These are phyloP conservation scores for Byasa hedistus DNA, from an alignment of 2,888 invertebrate species.

Conservation along the genomic window DNA sequence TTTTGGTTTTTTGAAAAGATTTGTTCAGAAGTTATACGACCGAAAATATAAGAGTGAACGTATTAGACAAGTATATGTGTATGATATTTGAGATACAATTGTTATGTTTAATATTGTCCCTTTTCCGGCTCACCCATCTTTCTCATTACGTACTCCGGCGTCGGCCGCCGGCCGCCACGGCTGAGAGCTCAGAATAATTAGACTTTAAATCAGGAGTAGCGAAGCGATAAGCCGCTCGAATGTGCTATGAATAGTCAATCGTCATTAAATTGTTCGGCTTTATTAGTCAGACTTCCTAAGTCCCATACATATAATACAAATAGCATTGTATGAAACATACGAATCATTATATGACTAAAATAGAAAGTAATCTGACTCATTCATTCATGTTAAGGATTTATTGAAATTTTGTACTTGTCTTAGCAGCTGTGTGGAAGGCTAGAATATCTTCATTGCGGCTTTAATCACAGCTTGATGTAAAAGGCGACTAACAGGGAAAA, in stretches of 20 bases:
- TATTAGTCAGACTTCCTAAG: slow-evolving; percentile 77
- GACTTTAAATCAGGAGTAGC: slow-evolving; percentile 77
- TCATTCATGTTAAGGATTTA: too few relatives aligned
- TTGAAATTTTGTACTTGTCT: too few relatives aligned
- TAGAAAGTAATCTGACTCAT: background rate
- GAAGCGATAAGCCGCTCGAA: slow-evolving; percentile 74
- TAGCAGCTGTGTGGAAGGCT: too few relatives aligned
- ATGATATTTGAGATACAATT: slow-evolving; percentile 58
- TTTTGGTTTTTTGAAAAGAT: too few relatives aligned
- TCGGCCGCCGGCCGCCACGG: slow-evolving; percentile 66
- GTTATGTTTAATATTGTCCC: slow-evolving; percentile 70
- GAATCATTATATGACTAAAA: background rate
- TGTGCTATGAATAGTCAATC: slow-evolving; percentile 79
- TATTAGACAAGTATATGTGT: background rate
- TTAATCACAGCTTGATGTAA: too few relatives aligned
- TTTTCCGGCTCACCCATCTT: slow-evolving; percentile 45
- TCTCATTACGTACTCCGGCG: slow-evolving; percentile 70
- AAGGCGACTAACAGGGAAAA: too few relatives aligned
- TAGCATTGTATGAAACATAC: slow-evolving; percentile 29
- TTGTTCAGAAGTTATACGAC: background rate
- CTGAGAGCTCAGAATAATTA: slow-evolving; percentile 77
- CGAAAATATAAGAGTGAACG: background rate
- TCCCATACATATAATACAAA: slow-evolving; percentile 44
- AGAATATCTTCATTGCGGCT: too few relatives aligned
- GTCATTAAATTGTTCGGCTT: slow-evolving; percentile 78